Conservation (phyloP, 2,888 invertebrate genomes). For the Aricia artaxerxes region DNA sequence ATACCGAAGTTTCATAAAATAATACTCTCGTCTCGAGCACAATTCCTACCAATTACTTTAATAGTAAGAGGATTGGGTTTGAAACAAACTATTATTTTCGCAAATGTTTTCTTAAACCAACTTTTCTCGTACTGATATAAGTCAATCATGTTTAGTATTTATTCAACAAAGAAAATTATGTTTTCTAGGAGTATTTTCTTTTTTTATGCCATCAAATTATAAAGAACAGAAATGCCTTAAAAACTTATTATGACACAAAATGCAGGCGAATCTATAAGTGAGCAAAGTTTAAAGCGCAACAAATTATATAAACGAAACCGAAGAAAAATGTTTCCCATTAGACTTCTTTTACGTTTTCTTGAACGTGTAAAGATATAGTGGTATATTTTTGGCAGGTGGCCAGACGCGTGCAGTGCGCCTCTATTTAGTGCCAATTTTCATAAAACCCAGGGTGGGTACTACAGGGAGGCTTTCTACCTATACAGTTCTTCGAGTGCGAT, state of each 20-base stretch:
- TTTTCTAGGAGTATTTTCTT: background rate
- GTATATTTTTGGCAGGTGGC: conserved; percentile 47
- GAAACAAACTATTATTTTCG: background rate
- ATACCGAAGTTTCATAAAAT: background rate
- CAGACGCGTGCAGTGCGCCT: conserved; percentile 45
- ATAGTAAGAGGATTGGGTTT: background rate
- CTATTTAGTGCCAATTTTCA: conserved; percentile 49
- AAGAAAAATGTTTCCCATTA: conserved; percentile 30
- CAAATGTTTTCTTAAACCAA: background rate
- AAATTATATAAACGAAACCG: conserved; percentile 27
- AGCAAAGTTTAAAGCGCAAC: conserved; percentile 3
- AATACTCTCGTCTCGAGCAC: background rate
- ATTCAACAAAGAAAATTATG: background rate
- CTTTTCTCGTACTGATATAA: background rate
- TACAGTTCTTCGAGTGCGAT: conserved; percentile 37
- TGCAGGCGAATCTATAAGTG: background rate
- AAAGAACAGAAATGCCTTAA: background rate
- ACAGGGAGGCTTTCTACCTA: conserved; percentile 28
- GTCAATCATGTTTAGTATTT: background rate
- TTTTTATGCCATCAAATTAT: background rate
- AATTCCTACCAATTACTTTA: background rate
- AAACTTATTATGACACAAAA: background rate
- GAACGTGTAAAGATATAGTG: conserved; percentile 51
- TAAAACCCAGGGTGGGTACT: conserved; percentile 38
- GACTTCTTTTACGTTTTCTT: conserved; percentile 46